Base-by-base conservation (phyloP, 2,113 vertebrate genomes). In the Corapipo altera region DNA sequence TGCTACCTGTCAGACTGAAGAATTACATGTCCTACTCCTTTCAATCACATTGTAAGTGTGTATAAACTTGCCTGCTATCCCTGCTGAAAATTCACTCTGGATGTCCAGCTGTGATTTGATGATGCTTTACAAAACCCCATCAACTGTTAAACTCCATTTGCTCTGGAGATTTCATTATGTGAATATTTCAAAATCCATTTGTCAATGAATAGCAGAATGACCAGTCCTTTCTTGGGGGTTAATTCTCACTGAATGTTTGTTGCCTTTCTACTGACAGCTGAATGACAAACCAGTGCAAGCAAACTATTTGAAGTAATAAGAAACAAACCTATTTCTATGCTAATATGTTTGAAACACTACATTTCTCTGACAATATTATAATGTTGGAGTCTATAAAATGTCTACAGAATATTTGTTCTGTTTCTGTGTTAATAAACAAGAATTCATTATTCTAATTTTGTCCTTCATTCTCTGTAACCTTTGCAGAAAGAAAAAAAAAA, bases 381-480 rank as follows among this genome's bases (percentile, higher is more conserved):
- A 81, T 64, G 55, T 44, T 82, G 54, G 7, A 74, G 44, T 93
- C 90, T 75, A 65, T 88, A 58, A 92, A 96, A 94, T 62, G 83
- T 94, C 97, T 95, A 96, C 88, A 61, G 16, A 74, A 32, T 82
- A 90, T 77, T 93, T 92, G 52, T 33, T 88, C 52, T 89, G 27
- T 64, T 73, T 35, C 49, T 73, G 15, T 91, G 81, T 88, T 65
- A 79, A 88, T 39, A 81, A 97, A 93, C 86, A 95, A 93, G 89
- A 49, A 80, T 64, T 91, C 88, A 85, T 96, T 97, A 95, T 96
- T 94, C 82, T 81, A 67, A 83, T 93, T 95, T 85, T 91, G 96
- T 89, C 92, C 96, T 97, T 91, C 69, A 33, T 91, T 81, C 74
- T 90, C 94, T 93, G 91, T 91, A 97, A 96, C 95, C 61, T 96